Evolutionary conservation across 2,797 vertebrate genomes (phyloP), one percentile per base, ranked within the genome.

Genomic region (Eleutherodactylus coqui): DNA sequence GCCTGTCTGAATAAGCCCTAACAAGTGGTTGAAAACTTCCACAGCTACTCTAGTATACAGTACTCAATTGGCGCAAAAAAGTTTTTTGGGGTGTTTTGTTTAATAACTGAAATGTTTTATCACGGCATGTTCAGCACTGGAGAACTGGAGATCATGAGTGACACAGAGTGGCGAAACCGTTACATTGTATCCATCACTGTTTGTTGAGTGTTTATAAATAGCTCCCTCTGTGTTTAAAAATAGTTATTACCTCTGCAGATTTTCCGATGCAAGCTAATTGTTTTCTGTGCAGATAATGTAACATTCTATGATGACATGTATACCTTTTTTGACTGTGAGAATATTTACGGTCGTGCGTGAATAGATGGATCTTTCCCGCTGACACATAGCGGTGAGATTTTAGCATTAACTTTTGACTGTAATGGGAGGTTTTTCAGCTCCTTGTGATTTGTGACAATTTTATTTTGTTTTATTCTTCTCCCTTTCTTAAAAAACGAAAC

Each of bases 401-500:
- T 69, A 67, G 11, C 58, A 55, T 53, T 86, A 36, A 53, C 79
- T 86, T 82, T 43, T 7, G 10, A 76, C 69, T 86, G 45, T 75
- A 75, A 49, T 19, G n/a, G 43, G 78, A 73, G 47, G 53, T 45
- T 60, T 79, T 73, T 53, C 76, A 45, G 36, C 11, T 79, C 41
- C 73, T 79, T 75, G 19, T 86, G 73, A 83, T 82, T 82, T 87
- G 51, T 82, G 80, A 70, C 81, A 47, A 53, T 87, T 87, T 76
- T 79, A 36, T 75, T 80, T 84, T 73, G 64, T 83, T 83, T 84
- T 84, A 84, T 87, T 80, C 58, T 75, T 69, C 91, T 89, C 92
- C 88, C 92, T 94, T 94, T 94, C 94, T 94, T 96, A 95, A 95
- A 95, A 95, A 96, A 94, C 94, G 93, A 93, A 94, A 91, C 93